A percentile compares a stretch with the other conserved stretches of the same genome.
phyloP scores from a whole-genome alignment of 1,140 invertebrate genomes.

The Diploscapter pachys region DNA sequence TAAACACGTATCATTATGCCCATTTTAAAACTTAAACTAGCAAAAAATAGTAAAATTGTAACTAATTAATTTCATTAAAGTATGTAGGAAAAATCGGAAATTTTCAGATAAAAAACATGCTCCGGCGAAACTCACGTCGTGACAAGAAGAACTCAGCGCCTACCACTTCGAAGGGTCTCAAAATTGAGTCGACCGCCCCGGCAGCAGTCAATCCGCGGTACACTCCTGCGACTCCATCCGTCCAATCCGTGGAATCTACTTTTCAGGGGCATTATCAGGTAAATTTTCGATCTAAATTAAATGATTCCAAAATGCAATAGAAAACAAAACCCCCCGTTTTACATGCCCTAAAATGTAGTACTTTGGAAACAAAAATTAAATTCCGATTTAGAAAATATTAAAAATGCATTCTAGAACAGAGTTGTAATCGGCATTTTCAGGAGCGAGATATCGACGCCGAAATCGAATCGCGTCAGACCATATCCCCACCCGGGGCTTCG shows the following conservation, averaged over 20 bases:
- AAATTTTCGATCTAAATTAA: background rate
- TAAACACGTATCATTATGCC: background rate
- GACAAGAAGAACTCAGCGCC: slow-evolving; percentile 35
- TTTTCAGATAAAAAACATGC: slow-evolving; percentile 39
- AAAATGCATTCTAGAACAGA: too few relatives aligned
- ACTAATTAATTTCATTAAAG: background rate
- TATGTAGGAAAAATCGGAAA: too few relatives aligned
- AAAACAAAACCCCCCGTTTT: too few relatives aligned
- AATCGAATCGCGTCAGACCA: slow-evolving; percentile 31
- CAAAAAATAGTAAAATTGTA: background rate
- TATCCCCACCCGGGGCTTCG: slow-evolving; percentile 19
- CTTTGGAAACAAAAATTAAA: too few relatives aligned
- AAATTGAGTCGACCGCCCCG: slow-evolving; percentile 35
- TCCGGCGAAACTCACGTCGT: slow-evolving; percentile 34
- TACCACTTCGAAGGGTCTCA: background rate
- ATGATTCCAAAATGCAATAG: too few relatives aligned
- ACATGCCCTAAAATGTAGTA: too few relatives aligned
- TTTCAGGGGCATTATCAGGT: slow-evolving; percentile 18
- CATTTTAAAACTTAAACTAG: background rate
- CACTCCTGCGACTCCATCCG: slow-evolving; percentile 24
- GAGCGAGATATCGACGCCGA: slow-evolving; percentile 41
- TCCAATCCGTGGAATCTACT: slow-evolving; percentile 23
- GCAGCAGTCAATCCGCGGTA: slow-evolving; percentile 30
- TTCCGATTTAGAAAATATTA: too few relatives aligned
- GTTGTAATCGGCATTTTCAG: background rate